Evolutionary conservation across 2,797 vertebrate species (phyloP).

Genomic region (Coregonus ussuriensis): DNA sequence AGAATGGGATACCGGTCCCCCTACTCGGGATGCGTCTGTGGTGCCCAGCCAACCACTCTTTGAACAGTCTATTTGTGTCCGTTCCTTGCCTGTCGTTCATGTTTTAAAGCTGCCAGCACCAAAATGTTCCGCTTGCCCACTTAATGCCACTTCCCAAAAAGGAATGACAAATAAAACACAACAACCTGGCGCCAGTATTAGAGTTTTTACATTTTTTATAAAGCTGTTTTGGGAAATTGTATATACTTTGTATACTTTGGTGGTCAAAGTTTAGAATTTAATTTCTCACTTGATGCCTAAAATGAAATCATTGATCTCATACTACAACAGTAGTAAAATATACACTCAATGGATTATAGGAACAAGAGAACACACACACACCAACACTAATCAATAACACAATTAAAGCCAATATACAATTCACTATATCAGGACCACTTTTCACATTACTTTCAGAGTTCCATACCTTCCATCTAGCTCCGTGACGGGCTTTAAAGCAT

Average conservation of each 20-base stretch:
- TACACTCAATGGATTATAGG: slow-evolving; percentile 21
- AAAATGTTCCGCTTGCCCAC: slow-evolving; percentile 62
- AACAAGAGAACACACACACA: slow-evolving; percentile 50
- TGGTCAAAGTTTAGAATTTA: no score
- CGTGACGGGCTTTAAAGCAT: background rate
- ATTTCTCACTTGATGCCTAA: no score
- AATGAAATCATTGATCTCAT: no score
- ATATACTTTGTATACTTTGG: background rate
- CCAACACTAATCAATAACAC: slow-evolving; percentile 39
- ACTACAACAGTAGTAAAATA: background rate
- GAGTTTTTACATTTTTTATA: background rate
- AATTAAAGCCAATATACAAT: slow-evolving; percentile 39
- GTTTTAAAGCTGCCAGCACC: slow-evolving; percentile 57
- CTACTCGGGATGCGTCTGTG: slow-evolving; percentile 62
- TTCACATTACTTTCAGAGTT: background rate
- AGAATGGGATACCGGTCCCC: slow-evolving; percentile 65
- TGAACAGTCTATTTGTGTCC: slow-evolving; percentile 66
- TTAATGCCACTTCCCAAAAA: slow-evolving; percentile 59
- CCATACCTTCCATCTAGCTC: background rate
- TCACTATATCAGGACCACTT: slow-evolving; percentile 31
- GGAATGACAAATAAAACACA: slow-evolving; percentile 51
- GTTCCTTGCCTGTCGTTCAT: slow-evolving; percentile 48
- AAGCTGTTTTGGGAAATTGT: slow-evolving; percentile 8
- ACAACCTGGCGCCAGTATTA: background rate
- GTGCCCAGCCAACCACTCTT: slow-evolving; percentile 67